These are phyloP conservation scores for Ctenopoma kingsleyae DNA, from an alignment of 2,797 vertebrate genomes.

Conservation along the genomic window DNA sequence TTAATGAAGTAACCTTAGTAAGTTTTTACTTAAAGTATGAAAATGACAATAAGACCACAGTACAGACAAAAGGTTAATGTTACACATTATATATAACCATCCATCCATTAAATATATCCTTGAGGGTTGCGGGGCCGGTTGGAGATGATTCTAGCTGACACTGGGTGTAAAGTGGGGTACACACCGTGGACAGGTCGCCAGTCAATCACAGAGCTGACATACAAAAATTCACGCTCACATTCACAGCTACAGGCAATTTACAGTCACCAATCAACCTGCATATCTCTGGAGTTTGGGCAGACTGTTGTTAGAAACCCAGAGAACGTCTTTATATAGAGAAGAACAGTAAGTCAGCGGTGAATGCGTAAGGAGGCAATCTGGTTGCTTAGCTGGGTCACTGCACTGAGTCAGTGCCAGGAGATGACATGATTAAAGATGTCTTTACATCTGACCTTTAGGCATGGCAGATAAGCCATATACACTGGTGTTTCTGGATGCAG, in stretches of 20 bases:
- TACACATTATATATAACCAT: too few species aligned
- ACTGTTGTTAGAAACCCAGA: too few species aligned
- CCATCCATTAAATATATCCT: background rate
- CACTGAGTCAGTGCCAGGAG: background rate
- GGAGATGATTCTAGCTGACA: background rate
- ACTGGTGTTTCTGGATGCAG: background rate
- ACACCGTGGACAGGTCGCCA: background rate
- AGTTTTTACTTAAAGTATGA: background rate
- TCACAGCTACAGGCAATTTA: background rate
- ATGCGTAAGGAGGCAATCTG: background rate
- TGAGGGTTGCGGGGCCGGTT: background rate
- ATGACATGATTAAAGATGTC: conserved; percentile 6
- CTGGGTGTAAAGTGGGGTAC: background rate
- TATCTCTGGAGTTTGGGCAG: background rate
- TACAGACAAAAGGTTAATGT: too few species aligned
- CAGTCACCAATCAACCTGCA: background rate
- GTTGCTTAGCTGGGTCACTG: background rate
- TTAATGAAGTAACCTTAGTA: too few species aligned
- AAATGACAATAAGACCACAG: background rate
- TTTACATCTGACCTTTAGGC: background rate
- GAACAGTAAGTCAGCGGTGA: background rate
- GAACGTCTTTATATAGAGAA: too few species aligned
- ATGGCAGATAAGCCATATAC: background rate
- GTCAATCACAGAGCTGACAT: background rate
- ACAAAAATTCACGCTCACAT: background rate